These are phyloP conservation scores for Turritopsis rubra DNA, from an alignment of 30 jellyfish, hydroid and myxozoan genomes.

Conservation along the genomic window DNA sequence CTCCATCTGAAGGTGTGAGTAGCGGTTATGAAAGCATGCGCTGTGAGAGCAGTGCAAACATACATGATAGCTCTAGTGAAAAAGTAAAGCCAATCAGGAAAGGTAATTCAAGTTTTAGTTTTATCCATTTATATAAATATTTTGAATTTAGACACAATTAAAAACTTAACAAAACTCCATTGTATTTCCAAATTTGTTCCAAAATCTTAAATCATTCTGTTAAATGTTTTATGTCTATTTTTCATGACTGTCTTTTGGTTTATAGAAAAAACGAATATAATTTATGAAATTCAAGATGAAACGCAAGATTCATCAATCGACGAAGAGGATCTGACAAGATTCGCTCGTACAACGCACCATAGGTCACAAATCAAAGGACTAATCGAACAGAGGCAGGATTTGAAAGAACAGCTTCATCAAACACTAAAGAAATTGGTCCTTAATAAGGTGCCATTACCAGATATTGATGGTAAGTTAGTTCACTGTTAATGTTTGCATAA, in stretches of 20 bases:
- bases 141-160: not conserved
- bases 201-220: too few species aligned
- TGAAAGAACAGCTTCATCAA: slow-evolving; percentile 62
- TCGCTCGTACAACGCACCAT: slow-evolving; percentile 39
- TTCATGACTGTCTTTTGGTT: not conserved
- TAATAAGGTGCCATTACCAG: slow-evolving; percentile 52
- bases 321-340: slow-evolving; percentile 44
- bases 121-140: not conserved
- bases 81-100: slow-evolving; percentile 8
- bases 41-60: slow-evolving; percentile 81
- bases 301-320: slow-evolving; percentile 6
- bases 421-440: slow-evolving; percentile 67
- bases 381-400: slow-evolving; percentile 62
- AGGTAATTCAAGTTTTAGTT: not conserved
- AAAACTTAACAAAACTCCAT: not conserved
- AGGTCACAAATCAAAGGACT: slow-evolving; percentile 47
- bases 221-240: too few species aligned
- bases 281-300: slow-evolving; percentile 14
- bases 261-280: not conserved
- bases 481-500: too few species aligned
- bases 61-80: slow-evolving; percentile 25
- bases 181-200: too few species aligned
- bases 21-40: slow-evolving; percentile 99
- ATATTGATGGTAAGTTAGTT: slow-evolving; percentile 86
- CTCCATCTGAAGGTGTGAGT: slow-evolving; percentile 92